A percentile compares a stretch with the other conserved stretches of the same genome.
Conservation (phyloP, 2,888 invertebrate species). For the Oithona nana region DNA sequence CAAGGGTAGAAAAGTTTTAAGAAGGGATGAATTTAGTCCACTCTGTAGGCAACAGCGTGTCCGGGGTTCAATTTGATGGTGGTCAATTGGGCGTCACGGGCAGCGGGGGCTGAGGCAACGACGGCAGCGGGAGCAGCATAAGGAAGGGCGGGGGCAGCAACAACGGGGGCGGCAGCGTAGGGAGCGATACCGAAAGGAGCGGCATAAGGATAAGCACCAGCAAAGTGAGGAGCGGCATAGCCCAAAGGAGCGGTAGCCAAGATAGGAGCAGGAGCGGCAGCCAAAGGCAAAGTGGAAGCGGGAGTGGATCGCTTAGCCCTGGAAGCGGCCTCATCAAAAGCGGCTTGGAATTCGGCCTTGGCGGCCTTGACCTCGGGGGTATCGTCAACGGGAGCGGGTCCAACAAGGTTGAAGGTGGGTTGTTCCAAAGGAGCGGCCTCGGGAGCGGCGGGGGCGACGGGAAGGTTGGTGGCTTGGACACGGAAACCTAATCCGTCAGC, state of each 20-base stretch:
- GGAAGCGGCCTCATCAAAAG: constrained; percentile 6
- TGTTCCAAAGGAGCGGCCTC: background rate
- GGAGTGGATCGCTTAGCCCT: background rate
- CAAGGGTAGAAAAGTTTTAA: background rate
- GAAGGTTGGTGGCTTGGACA: constrained; percentile 2
- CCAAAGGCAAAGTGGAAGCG: background rate
- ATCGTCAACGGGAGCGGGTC: constrained; percentile 10
- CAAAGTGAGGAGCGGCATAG: background rate
- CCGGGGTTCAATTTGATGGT: constrained; percentile 7
- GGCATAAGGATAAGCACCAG: constrained; percentile 5
- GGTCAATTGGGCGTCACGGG: background rate
- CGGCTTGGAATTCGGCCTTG: constrained; percentile 9
- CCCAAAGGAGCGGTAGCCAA: background rate
- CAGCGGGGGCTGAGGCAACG: background rate
- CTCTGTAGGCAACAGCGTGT: constrained; percentile 3
- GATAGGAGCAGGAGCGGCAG: background rate
- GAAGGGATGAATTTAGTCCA: background rate
- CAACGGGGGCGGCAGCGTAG: background rate
- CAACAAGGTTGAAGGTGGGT: background rate
- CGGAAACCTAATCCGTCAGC: constrained; percentile 13
- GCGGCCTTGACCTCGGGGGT: constrained; percentile 10
- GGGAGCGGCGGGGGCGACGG: constrained; percentile 4
- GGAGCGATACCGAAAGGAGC: background rate
- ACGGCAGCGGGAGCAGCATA: background rate
- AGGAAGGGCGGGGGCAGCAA: background rate